Base-by-base conservation (phyloP, 1,140 invertebrate species). In the Notospermus geniculatus region DNA sequence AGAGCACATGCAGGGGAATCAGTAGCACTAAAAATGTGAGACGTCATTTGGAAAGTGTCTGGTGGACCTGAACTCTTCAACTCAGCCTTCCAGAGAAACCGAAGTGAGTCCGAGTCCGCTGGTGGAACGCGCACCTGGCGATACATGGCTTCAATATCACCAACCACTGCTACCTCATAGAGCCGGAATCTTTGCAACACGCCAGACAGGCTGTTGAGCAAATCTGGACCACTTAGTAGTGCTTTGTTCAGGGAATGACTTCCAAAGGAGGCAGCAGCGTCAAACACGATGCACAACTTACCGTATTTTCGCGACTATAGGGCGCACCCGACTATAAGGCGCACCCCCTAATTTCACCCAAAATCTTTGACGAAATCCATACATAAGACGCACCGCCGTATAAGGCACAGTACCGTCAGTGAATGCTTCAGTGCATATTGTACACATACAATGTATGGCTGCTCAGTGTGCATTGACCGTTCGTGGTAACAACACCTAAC, bases 141-240 rank as follows among this genome's bases (percentile, higher is more conserved):
- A 43, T 68, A 70, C 69, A 70, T 70, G 30, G 30, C 27, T 17
- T 66, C 29, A 2, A 70, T 66, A 57, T 66, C 59, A 22, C 56
- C 41, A 19, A 65, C 59, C 1, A 71, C 13, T 17, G 68, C 70
- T n/a, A 73, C 60, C 15, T 39, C 55, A 25, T 67, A 54, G 45
- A 61, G 13, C 7, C 71, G 43, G 54, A 72, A 72, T n/a, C 61
- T 53, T 0, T 64, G 32, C 23, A 73, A 61, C 2, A 72, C 65
- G 22, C 63, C 70, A 22, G 69, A 36, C 13, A 74, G 54, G 43
- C 23, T 53, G 52, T 56, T 73, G 64, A 82, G 80, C 0, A 84
- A 54, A 59, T 74, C 74, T 9, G 82, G 80, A 11, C 76, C 74
- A 5, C 59, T 22, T 1, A 69, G 45, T 13, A 76, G 39, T 9